A percentile compares a stretch with the other conserved stretches of the same genome.
Evolutionary conservation across 2,888 invertebrate genomes (phyloP).

Genomic region (Micoletzkya japonica): DNA sequence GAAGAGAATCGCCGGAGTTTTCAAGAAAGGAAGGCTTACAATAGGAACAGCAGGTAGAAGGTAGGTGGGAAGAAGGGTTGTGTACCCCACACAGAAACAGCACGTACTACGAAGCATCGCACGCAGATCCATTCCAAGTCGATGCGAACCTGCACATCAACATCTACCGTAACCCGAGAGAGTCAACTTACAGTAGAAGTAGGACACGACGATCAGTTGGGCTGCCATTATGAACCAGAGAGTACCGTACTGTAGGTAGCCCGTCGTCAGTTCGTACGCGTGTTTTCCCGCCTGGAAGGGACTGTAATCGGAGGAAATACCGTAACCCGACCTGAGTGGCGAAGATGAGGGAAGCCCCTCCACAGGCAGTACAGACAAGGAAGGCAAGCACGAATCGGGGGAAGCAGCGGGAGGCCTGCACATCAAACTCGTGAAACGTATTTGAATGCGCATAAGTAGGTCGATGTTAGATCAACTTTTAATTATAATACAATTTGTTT

Average conservation of each 20-base stretch:
- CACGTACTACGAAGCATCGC: too few species aligned
- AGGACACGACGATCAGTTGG: conserved; percentile 60
- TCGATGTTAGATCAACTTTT: too few species aligned
- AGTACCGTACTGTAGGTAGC: conserved; percentile 58
- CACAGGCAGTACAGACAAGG: conserved; percentile 49
- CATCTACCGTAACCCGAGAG: not conserved
- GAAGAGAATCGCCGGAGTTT: too few species aligned
- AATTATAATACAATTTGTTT: too few species aligned
- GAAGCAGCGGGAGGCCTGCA: conserved; percentile 52
- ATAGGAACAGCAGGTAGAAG: too few species aligned
- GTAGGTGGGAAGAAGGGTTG: too few species aligned
- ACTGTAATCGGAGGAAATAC: too few species aligned
- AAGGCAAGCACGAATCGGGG: conserved; percentile 60
- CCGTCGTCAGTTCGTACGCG: conserved; percentile 56
- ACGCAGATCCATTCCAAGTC: too few species aligned
- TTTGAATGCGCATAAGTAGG: too few species aligned
- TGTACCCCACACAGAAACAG: too few species aligned
- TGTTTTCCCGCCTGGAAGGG: conserved; percentile 54
- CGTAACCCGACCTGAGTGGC: conserved; percentile 57
- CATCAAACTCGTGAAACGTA: too few species aligned
- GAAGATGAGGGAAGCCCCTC: conserved; percentile 52
- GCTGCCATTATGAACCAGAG: conserved; percentile 57
- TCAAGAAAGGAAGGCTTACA: too few species aligned
- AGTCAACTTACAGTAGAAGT: conserved; percentile 62
- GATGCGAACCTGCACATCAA: conserved; percentile 13